Evolutionary conservation across 2,888 invertebrate genomes (phyloP), one percentile per base, ranked within the genome.

Genomic region (Saturnia japonica): DNA sequence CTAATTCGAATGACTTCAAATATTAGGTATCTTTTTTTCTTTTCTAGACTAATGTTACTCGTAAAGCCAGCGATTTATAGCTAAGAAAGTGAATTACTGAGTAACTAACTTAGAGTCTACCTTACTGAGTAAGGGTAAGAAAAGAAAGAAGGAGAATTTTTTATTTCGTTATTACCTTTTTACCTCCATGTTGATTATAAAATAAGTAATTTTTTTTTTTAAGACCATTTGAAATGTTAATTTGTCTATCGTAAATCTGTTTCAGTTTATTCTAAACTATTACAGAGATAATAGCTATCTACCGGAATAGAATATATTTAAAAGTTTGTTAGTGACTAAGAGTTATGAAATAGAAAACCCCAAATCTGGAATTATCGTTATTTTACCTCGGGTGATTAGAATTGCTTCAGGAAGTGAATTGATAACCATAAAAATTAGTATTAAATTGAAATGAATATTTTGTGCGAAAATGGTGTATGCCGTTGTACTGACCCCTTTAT

Each of bases 401-500:
- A 54, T 22, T 54, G 22, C 22, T 54, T 11, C 11, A 11, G 54
- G 12, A 54, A 54, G 6, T n/a, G 28, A 28, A 60, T 11, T 60
- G 28, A 19, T 60, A 54, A 22, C 22, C n/a, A 54, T 54, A 54
- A 54, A 54, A 22, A n/a, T n/a, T 54, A 54, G 51, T 54, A 16
- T 19, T n/a, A 11, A 7, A 54, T 54, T 54, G 12, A 7, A 54
- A 9, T 9, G 11, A 40, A 64, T 9, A n/a, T n/a, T 7, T 40
- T 9, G 7, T 40, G 64, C 64, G 40, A 64, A 54, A 64, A 64
- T 64, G 7, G 70, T 64, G 9, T 42, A 40, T 51, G 68, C 54
- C 68, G 54, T 34, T 47, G 64, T 42, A n/a, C 67, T 47, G 64
- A 72, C 76, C 76, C 72, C 69, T 84, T 87, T 89, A 86, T 89